Evolutionary conservation across 2,113 vertebrate species (phyloP).

Genomic region (Thunnus thynnus): DNA sequence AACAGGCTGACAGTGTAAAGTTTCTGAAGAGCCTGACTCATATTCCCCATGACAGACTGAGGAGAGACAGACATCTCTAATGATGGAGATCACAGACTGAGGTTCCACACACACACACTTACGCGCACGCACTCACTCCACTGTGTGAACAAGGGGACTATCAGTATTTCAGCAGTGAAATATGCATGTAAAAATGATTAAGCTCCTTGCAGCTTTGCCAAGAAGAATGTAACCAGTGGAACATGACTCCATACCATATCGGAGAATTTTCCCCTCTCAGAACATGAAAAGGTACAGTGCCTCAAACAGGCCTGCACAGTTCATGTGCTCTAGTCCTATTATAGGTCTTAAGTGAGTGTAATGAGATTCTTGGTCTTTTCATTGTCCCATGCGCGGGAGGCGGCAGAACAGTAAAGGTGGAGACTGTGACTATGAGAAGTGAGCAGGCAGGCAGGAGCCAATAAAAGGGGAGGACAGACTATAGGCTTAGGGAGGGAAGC

Average conservation of each 20-base stretch:
- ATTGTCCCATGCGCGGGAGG: slow-evolving; percentile 76
- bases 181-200: slow-evolving; percentile 81
- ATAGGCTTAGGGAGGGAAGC: slow-evolving; percentile 66
- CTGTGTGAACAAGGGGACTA: slow-evolving; percentile 68
- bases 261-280: slow-evolving; percentile 47
- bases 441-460: slow-evolving; percentile 67
- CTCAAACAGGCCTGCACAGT: slow-evolving; percentile 55
- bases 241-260: slow-evolving; percentile 68
- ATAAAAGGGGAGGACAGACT: slow-evolving; percentile 75
- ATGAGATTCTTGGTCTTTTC: slow-evolving; percentile 78
- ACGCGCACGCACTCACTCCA: slow-evolving; percentile 34
- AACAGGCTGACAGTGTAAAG: slow-evolving; percentile 79
- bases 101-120: slow-evolving; percentile 36
- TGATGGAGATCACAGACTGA: slow-evolving; percentile 76
- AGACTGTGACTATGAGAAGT: slow-evolving; percentile 72
- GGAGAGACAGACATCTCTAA: slow-evolving; percentile 80
- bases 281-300: slow-evolving; percentile 70
- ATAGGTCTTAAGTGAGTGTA: slow-evolving; percentile 78
- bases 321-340: slow-evolving; percentile 68
- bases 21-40: slow-evolving; percentile 81
- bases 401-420: slow-evolving; percentile 69
- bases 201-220: slow-evolving; percentile 59
- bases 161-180: slow-evolving; percentile 71
- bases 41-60: slow-evolving; percentile 78
- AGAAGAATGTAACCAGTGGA: slow-evolving; percentile 69